Evolutionary conservation across 2,113 vertebrate species (phyloP), one percentile per base, ranked within the genome.

Genomic region (Castor canadensis): DNA sequence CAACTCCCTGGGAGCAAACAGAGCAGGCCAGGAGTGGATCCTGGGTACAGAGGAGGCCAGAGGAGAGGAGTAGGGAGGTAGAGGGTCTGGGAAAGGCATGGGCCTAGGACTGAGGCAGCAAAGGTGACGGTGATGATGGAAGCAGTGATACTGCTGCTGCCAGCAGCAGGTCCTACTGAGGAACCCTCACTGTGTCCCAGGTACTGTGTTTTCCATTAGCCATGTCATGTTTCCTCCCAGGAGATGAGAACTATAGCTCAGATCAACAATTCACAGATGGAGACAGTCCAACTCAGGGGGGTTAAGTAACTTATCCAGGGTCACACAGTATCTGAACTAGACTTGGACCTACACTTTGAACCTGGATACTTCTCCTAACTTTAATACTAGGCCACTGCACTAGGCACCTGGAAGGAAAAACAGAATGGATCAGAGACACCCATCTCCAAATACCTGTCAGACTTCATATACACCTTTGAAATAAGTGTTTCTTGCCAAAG

Each of bases 11-110:
- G 83, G 94, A 95, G 77, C 40, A 71, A 87, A 91, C 4, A 9
- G 30, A 89, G 49, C 71, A 71, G 69, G 92, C 83, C 67, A n/a
- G 72, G 80, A 83, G 93, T 87, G 58, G 80, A 83, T 56, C 12
- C n/a, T 19, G 66, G 84, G 66, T 47, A 9, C 28, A n/a, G 0
- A 69, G 79, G 93, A 93, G 87, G 91, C 87, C 86, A 83, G 0
- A 10, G 9, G 35, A 88, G 38, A 71, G 60, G 60, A 75, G 67
- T 38, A 67, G 52, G 0, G 11, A 82, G 45, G 83, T 84, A 96
- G 80, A 64, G 66, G 15, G 91, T 49, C 86, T 93, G 94, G 89
- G 87, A 94, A 94, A 93, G 87, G 64, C 69, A 32, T 11, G n/a
- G 82, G 60, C 47, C 16, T 22, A 40, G 19, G 22, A 0, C 49